A percentile compares a stretch with the other conserved stretches of the same genome.
These are phyloP conservation scores for Emydoidea blandingii DNA, from an alignment of 2,797 vertebrate species.

Conservation along the genomic window DNA sequence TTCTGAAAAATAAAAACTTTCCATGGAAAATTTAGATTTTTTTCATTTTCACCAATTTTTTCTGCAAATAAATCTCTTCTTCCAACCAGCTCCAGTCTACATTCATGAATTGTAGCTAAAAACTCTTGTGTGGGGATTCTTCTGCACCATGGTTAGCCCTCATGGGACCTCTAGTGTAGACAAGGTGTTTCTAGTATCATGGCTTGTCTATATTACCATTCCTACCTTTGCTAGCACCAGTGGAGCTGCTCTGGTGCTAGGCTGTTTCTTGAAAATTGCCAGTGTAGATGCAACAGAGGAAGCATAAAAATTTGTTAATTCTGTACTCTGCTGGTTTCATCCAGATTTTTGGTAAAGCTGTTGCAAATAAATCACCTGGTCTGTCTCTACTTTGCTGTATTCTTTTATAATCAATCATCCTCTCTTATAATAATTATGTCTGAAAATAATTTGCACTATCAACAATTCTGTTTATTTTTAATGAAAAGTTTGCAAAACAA, in stretches of 20 bases:
- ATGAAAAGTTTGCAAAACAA: no score
- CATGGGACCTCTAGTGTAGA: neutral
- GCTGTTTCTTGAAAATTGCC: no score
- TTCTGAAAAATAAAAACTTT: neutral
- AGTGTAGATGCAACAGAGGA: no score
- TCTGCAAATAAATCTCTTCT: neutral
- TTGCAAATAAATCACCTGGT: neutral
- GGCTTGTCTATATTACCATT: no score
- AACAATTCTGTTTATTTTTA: no score
- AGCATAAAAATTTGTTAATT: no score
- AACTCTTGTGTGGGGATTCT: neutral
- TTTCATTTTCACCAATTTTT: neutral
- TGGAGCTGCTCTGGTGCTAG: no score
- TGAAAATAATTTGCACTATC: no score
- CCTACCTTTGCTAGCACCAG: no score
- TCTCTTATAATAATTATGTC: neutral
- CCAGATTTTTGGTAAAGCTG: no score
- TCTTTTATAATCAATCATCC: neutral
- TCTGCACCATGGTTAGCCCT: neutral
- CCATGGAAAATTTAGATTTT: neutral
- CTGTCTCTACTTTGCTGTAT: neutral
- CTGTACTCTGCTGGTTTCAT: no score
- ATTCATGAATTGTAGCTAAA: neutral
- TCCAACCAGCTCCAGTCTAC: neutral
- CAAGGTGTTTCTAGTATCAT: neutral